Percentiles rank a stretch among this genome's conserved stretches.
These are phyloP conservation scores for Caenorhabditis angaria DNA, from an alignment of 2,888 invertebrate genomes.

Conservation along the genomic window DNA sequence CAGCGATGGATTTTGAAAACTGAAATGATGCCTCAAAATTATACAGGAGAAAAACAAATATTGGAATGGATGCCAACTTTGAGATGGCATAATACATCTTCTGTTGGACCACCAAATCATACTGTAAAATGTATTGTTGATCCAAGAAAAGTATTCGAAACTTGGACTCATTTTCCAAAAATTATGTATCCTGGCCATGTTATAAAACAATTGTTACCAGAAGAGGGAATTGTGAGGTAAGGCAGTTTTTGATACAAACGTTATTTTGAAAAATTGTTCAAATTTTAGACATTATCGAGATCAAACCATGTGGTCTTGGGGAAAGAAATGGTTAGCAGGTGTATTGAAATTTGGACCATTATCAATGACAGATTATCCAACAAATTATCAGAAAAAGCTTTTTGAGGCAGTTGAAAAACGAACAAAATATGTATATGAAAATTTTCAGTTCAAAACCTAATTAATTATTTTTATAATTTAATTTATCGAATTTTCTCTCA, in stretches of 20 bases:
- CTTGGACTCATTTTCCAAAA: constrained; percentile 31
- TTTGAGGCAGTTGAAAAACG: constrained; percentile 23
- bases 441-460: constrained; percentile 7
- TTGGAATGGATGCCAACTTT: constrained; percentile 36
- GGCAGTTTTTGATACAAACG: not conserved
- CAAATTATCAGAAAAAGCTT: constrained; percentile 21
- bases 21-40: constrained; percentile 32
- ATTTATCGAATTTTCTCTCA: not conserved
- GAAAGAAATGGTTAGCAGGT: constrained; percentile 36
- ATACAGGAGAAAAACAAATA: constrained; percentile 18
- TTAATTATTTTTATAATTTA: constrained; percentile 6
- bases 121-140: constrained; percentile 35
- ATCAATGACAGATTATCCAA: constrained; percentile 28
- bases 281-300: constrained; percentile 35
- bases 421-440: constrained; percentile 36
- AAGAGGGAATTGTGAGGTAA: constrained; percentile 32
- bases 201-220: constrained; percentile 16
- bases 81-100: constrained; percentile 34
- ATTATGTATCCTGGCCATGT: constrained; percentile 26
- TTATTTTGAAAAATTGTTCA: too few relatives aligned
- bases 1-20: constrained; percentile 45
- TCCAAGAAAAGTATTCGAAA: constrained; percentile 30
- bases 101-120: constrained; percentile 29
- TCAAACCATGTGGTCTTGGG: constrained; percentile 37
- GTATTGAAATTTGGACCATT: constrained; percentile 28